Conservation (phyloP, 2,888 invertebrate species). For the Neoscelio sp. region DNA sequence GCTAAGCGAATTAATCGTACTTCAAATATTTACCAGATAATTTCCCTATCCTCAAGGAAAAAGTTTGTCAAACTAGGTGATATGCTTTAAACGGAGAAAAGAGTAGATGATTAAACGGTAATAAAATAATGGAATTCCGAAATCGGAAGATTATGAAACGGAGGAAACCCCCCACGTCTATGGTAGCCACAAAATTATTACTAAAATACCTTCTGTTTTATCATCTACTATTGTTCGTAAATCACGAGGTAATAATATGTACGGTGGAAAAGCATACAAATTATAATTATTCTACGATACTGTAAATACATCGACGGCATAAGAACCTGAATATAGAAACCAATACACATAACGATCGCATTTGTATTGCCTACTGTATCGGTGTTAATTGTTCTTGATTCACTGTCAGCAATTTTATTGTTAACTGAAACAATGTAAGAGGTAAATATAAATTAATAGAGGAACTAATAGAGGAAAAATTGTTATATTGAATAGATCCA, state of each 20-base stretch:
- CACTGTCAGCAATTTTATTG: conserved; percentile 70
- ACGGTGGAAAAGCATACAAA: conserved; percentile 56
- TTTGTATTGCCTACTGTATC: conserved; percentile 56
- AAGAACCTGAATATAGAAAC: conserved; percentile 34
- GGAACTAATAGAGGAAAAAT: too few species aligned
- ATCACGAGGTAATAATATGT: conserved; percentile 70
- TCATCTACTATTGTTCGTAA: conserved; percentile 74
- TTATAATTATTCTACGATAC: conserved; percentile 13
- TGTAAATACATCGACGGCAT: conserved; percentile 36
- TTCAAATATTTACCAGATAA: conserved; percentile 68
- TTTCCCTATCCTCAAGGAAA: conserved; percentile 74
- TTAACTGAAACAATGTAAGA: conserved; percentile 76
- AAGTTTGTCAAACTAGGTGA: conserved; percentile 70
- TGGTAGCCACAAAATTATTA: conserved; percentile 73
- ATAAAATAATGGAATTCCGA: conserved; percentile 35
- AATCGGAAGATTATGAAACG: conserved; percentile 63
- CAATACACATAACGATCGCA: conserved; percentile 28
- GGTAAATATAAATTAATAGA: conserved; percentile 70
- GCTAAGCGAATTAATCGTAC: not conserved
- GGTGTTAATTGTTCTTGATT: conserved; percentile 66
- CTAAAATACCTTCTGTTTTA: conserved; percentile 72
- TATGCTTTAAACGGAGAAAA: conserved; percentile 69
- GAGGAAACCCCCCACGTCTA: conserved; percentile 76
- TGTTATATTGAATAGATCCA: conserved; percentile 21
- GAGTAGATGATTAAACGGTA: conserved; percentile 52